Base-by-base conservation (phyloP, 2,888 invertebrate species). In the Lasioglossum lativentre region DNA sequence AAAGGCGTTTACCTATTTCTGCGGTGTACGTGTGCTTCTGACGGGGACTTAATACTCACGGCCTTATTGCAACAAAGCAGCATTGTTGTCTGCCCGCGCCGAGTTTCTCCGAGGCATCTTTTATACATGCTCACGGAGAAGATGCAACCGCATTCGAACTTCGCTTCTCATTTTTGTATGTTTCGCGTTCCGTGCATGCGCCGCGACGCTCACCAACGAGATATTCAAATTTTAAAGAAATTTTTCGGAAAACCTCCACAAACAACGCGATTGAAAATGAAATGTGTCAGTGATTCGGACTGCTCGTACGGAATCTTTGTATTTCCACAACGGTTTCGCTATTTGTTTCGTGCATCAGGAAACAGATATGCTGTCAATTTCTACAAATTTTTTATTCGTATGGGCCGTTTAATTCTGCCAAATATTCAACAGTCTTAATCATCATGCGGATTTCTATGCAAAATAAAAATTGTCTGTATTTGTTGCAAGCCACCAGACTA, bases 1-100 rank as follows among this genome's bases (percentile, higher is more conserved):
- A 84, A 78, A 84, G 74, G 70, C 52, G 71, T 71, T 84, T 78
- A 84, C 52, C 56, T 74, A 66, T 84, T 84, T 70, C 47, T 74
- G n/a, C n/a, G 47, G 56, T 47, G 52, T 27, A 73, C 68, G 74
- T 68, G 70, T 19, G 59, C 38, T 38, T 74, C 66, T 78, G 70
- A 78, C 82, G 78, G 75, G 27, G 73, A 74, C 76, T 73, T 66
- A 45, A 63, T 52, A 68, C 68, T 68, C 68, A 23, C n/a, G 68
- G 68, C 38, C 40, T 68, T 68, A 71, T 71, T 75, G 75, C 30
- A 34, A 59, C 12, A 19, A 47, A 66, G 66, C 63, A 52, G 81
- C 52, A 80, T 80, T 83, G 80, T 83, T 68, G 52, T 75, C 82
- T 47, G 27, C 27, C 52, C 10, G 16, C 68, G 34, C 27, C 42